Percentiles rank a stretch among this genome's conserved stretches.
phyloP scores from a whole-genome alignment of 2,797 vertebrate species.

The Sebastes iracundus region DNA sequence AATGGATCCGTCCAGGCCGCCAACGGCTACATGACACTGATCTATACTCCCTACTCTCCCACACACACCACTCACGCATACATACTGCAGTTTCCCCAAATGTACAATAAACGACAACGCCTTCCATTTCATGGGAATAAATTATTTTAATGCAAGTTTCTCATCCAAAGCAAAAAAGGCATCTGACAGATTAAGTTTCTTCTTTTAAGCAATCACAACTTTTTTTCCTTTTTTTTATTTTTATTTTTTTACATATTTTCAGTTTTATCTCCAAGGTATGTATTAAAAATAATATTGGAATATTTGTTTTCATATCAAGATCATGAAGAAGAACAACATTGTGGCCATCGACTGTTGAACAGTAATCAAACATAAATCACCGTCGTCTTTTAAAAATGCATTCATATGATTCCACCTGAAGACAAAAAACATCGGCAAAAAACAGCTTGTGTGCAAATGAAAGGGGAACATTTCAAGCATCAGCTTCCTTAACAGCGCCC shows the following conservation, averaged over 20 bases:
- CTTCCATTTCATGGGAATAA: conserved; percentile 61
- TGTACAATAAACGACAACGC: conserved; percentile 25
- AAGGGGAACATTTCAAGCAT: conserved; percentile 61
- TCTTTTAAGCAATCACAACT: conserved; percentile 49
- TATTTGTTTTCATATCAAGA: conserved; percentile 38
- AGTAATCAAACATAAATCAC: conserved; percentile 65
- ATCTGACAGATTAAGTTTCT: conserved; percentile 61
- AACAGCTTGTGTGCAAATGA: conserved; percentile 67
- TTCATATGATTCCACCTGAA: conserved; percentile 61
- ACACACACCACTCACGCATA: neutral
- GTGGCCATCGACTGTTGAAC: conserved; percentile 43
- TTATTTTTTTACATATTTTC: conserved; percentile 18
- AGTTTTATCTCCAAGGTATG: conserved; percentile 52
- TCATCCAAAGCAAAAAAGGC: conserved; percentile 72
- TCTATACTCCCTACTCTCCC: neutral
- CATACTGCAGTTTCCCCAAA: neutral
- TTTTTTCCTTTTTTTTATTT: neutral
- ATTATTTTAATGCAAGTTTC: conserved; percentile 77
- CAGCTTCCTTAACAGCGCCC: conserved; percentile 46
- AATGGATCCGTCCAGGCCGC: conserved; percentile 4
- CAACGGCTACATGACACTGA: conserved; percentile 1
- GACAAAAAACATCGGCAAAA: conserved; percentile 44
- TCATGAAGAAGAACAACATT: conserved; percentile 41
- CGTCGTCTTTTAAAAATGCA: conserved; percentile 64
- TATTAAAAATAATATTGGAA: conserved; percentile 61